Percentiles rank a stretch among this genome's conserved stretches.
phyloP scores from a whole-genome alignment of 2,888 invertebrate species.

The Dicranocentrus wangi region DNA sequence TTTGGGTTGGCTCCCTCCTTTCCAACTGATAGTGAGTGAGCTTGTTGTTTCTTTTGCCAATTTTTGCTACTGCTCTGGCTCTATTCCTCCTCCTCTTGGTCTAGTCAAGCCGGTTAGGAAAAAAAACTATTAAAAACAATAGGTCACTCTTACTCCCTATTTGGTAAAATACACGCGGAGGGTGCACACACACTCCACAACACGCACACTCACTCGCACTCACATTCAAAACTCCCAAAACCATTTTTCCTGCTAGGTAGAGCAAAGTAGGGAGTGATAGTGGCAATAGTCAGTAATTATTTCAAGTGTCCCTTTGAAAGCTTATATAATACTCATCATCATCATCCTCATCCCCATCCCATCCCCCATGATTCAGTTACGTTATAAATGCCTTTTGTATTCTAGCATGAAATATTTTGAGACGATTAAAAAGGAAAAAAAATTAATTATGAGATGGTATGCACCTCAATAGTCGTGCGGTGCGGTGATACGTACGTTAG shows the following conservation, averaged over 20 bases:
- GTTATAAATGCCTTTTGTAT: conserved; percentile 13
- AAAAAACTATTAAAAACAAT: conserved; percentile 41
- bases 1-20: background rate
- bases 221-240: no score
- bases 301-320: conserved; percentile 12
- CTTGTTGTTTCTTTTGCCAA: conserved; percentile 18
- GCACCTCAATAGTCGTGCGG: background rate
- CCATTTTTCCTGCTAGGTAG: conserved; percentile 29
- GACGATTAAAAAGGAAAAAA: conserved; percentile 31
- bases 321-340: conserved; percentile 33
- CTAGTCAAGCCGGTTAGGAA: conserved; percentile 61
- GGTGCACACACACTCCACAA: conserved; percentile 7
- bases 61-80: conserved; percentile 23
- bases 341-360: background rate
- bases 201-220: conserved; percentile 24
- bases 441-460: conserved; percentile 43
- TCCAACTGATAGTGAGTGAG: background rate
- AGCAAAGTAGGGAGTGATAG: no score
- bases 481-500: no score
- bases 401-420: conserved; percentile 35
- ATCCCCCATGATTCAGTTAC: background rate
- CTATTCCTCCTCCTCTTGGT: conserved; percentile 11
- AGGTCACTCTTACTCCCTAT: conserved; percentile 37
- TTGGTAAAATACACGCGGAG: conserved; percentile 12
- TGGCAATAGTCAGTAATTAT: conserved; percentile 41